Base-by-base conservation (phyloP, 1,140 invertebrate genomes). In the Caenorhabditis remanei region DNA sequence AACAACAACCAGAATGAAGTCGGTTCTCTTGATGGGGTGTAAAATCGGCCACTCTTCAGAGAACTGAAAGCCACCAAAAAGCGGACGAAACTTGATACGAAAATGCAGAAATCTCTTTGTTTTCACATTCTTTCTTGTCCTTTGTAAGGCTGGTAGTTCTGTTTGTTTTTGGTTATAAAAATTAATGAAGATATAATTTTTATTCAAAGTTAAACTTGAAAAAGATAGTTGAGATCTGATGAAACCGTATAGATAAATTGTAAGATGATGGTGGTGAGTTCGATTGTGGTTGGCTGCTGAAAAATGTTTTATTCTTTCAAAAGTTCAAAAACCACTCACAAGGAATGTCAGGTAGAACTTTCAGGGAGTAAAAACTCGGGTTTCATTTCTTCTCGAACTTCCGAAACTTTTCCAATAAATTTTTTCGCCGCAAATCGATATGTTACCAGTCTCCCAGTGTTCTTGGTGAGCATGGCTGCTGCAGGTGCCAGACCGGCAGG, bases 71-170 rank as follows among this genome's bases (percentile, higher is more conserved):
- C 32, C 9, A 4, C 9, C 7, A 19, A 16, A 46, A 46, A 43
- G 65, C 8, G 65, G 41, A 16, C 40, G 65, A 71, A 71, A 71
- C 46, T 71, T 46, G 65, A 71, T 71, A 71, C 65, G 11, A 71
- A 71, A 71, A 71, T 46, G 65, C 65, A 71, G 21, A 71, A 71
- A 71, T 71, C 65, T 65, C 61, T 71, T 63, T 71, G 65, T 71
- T 71, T 46, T 19, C 40, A 46, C 65, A 24, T 43, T 41, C 65
- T 43, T 63, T 8, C 19, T 32, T 71, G 6, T 19, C 14, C 32
- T 32, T 32, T 43, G 16, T 4, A 13, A 32, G 9, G 21, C 9
- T 11, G 4, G 8, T 63, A 11, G 11, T 40, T 32, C 32, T 63
- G 5, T 14, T 40, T 21, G 61, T 32, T 63, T 21, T 21, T 13